These are phyloP conservation scores for Nasua narica DNA, from an alignment of 2,797 vertebrate species.

Conservation along the genomic window DNA sequence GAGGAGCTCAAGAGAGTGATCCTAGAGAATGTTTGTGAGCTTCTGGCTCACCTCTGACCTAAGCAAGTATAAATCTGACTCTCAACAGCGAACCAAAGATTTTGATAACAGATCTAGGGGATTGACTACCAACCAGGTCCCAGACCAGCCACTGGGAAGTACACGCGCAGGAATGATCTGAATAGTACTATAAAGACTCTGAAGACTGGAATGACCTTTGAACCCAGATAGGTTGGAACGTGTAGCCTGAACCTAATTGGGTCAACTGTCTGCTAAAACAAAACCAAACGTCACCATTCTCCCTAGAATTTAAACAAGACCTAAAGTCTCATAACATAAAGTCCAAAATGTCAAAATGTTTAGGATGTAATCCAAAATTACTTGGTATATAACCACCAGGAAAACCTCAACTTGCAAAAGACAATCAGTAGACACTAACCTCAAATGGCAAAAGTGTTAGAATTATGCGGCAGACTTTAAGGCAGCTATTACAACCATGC, in stretches of 20 bases:
- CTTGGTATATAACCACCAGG: neutral
- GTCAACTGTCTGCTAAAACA: neutral
- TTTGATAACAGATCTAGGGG: neutral
- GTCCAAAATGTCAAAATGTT: neutral
- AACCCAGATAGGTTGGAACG: neutral
- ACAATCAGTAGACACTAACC: neutral
- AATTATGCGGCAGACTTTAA: neutral
- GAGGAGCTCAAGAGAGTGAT: neutral
- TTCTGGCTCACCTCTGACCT: neutral
- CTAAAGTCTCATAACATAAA: neutral
- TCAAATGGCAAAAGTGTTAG: neutral
- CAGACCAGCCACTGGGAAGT: neutral
- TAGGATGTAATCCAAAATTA: neutral
- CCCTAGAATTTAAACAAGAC: neutral
- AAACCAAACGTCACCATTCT: neutral
- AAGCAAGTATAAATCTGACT: neutral
- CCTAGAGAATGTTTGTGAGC: neutral
- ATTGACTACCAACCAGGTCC: neutral
- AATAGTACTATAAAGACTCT: neutral
- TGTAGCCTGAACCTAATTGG: neutral
- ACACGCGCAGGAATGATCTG: neutral
- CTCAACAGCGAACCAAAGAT: neutral
- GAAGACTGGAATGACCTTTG: neutral
- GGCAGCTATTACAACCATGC: neutral
- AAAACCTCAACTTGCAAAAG: neutral